Base-by-base conservation (phyloP, 1,140 invertebrate species). In the Caerostris darwini region DNA sequence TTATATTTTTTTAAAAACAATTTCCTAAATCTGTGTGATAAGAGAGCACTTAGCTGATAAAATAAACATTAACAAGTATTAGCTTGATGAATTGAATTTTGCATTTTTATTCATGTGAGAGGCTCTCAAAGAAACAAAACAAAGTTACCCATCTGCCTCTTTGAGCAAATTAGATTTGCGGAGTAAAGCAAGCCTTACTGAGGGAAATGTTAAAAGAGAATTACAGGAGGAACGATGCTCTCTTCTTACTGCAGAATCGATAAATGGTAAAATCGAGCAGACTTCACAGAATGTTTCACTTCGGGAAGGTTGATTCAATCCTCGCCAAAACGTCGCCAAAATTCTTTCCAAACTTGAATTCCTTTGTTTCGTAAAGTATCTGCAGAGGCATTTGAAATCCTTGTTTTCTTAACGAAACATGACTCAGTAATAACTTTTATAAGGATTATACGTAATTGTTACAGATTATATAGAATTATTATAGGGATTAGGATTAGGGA, bases 201-300 rank as follows among this genome's bases (percentile, higher is more conserved):
- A 12, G 71, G 34, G 50, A 77, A 77, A 77, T 77, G 34, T 50
- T 34, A 77, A 12, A 77, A 77, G 71, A 50, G 71, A 77, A 77
- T 50, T 77, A 34, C 71, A 77, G 53, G 71, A 71, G 69, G 34
- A 77, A 50, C 71, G 71, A 85, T 85, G 54, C 82, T 57, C 10
- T 17, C 82, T 57, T 54, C 57, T 58, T 85, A 19, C 54, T 3
- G 17, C 82, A 50, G 82, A 85, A 85, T 85, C 82, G 82, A 85
- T 85, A 85, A 57, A 85, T 85, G 82, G 54, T 57, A 85, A 58
- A 85, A 85, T 85, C 82, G 82, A 85, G 82, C 82, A 19, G 57
- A 57, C 82, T 85, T 34, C 54, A 58, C 17, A n/a, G 82, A 17
- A 85, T 57, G 82, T 85, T 85, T 85, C 82, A 57, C 82, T 85